Evolutionary conservation across 2,888 invertebrate genomes (phyloP).

Genomic region (Dilophus febrilis): DNA sequence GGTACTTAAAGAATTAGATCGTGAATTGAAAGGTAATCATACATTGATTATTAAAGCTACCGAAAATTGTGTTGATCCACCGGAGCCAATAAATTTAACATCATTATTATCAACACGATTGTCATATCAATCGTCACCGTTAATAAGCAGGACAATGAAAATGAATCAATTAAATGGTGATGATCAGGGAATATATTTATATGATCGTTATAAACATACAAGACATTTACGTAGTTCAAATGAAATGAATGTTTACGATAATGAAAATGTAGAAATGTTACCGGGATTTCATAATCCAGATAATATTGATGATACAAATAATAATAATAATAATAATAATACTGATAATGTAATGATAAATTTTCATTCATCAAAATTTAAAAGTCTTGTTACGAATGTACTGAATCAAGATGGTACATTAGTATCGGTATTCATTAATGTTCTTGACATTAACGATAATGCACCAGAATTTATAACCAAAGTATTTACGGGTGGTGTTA

Average conservation of each 20-base stretch:
- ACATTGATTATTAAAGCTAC: conserved; percentile 60
- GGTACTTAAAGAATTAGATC: conserved; percentile 48
- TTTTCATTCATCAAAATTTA: neutral
- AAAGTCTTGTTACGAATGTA: neutral
- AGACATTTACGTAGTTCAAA: conserved; percentile 11
- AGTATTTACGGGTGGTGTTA: conserved; percentile 85
- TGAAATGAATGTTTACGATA: neutral
- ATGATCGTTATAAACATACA: conserved; percentile 20
- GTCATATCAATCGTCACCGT: neutral
- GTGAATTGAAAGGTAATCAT: conserved; percentile 52
- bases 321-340: neutral
- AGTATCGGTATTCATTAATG: conserved; percentile 48
- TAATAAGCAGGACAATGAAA: neutral
- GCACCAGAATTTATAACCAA: conserved; percentile 63
- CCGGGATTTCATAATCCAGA: no score
- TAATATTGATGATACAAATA: neutral
- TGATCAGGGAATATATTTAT: conserved; percentile 6
- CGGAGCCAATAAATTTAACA: conserved; percentile 23
- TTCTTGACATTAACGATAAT: conserved; percentile 83
- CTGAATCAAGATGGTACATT: conserved; percentile 45
- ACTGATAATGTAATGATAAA: no score
- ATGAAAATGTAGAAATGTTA: no score
- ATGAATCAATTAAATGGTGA: neutral
- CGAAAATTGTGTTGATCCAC: conserved; percentile 56
- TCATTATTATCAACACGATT: neutral